A percentile compares a stretch with the other conserved stretches of the same genome.
Evolutionary conservation across 2,888 invertebrate genomes (phyloP).

Genomic region (Heliconius aoede): DNA sequence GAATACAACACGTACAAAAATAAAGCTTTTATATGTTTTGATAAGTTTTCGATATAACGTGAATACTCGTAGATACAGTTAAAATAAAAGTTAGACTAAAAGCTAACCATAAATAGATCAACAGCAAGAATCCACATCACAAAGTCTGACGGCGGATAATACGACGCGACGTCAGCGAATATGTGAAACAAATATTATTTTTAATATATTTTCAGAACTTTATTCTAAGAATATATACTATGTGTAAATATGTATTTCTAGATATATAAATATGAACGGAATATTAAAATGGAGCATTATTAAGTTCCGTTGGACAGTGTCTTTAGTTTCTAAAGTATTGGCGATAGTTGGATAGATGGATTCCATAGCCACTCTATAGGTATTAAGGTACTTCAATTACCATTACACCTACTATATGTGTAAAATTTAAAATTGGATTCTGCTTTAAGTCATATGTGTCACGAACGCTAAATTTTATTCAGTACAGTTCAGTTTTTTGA

Average conservation of each 20-base stretch:
- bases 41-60: neutral
- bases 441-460: too few species aligned
- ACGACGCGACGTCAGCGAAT: neutral
- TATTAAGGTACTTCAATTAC: too few species aligned
- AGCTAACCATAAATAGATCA: neutral
- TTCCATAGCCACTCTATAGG: too few species aligned
- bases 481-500: too few species aligned
- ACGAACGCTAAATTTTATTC: fast-evolving
- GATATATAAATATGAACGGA: neutral
- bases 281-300: neutral
- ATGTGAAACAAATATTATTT: neutral
- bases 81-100: neutral
- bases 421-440: too few species aligned
- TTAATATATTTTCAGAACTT: neutral
- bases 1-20: neutral
- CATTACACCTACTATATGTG: too few species aligned
- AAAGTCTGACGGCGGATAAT: constrained; percentile 18
- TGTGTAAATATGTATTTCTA: neutral
- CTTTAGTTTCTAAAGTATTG: too few species aligned
- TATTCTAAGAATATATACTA: neutral
- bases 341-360: too few species aligned
- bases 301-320: neutral
- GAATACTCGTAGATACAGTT: neutral
- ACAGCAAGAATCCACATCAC: constrained; percentile 2
- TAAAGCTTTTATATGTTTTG: neutral